phyloP scores from a whole-genome alignment of 1,140 invertebrate genomes.

The Chlorops oryzae region DNA sequence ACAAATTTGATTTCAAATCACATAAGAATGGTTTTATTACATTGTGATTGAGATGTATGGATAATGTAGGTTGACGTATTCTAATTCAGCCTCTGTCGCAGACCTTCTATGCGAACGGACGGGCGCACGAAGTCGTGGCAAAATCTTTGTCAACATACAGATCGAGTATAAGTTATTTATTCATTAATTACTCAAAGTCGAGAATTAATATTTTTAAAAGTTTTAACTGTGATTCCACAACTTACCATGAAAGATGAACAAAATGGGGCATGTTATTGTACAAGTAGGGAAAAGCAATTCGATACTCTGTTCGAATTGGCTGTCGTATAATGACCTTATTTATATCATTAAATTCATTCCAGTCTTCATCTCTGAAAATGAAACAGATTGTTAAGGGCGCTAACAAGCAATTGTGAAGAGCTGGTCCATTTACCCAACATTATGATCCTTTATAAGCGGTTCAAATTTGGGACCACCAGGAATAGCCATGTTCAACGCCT shows the following conservation, averaged over 20 bases:
- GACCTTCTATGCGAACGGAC: too few relatives aligned
- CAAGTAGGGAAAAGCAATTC: conserved; percentile 98
- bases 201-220: conserved; percentile 6
- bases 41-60: too few relatives aligned
- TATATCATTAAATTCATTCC: conserved; percentile 99
- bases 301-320: conserved; percentile 96
- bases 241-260: conserved; percentile 90
- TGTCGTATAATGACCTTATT: conserved; percentile 99
- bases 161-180: too few relatives aligned
- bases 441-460: conserved; percentile 96
- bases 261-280: conserved; percentile 98
- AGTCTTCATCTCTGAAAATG: conserved; percentile 88
- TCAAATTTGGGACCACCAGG: conserved; percentile 99
- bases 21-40: too few relatives aligned
- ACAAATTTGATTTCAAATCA: too few relatives aligned
- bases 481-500: conserved; percentile 99
- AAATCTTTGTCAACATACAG: too few relatives aligned
- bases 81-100: too few relatives aligned
- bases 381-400: background rate
- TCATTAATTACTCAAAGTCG: too few relatives aligned
- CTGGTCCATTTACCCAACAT: conserved; percentile 64
- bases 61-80: too few relatives aligned
- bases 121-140: too few relatives aligned
- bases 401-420: background rate
- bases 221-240: too few relatives aligned